Percentiles rank a stretch among this genome's conserved stretches.
phyloP scores from a whole-genome alignment of 2,797 vertebrate species.

The Lateolabrax maculatus region DNA sequence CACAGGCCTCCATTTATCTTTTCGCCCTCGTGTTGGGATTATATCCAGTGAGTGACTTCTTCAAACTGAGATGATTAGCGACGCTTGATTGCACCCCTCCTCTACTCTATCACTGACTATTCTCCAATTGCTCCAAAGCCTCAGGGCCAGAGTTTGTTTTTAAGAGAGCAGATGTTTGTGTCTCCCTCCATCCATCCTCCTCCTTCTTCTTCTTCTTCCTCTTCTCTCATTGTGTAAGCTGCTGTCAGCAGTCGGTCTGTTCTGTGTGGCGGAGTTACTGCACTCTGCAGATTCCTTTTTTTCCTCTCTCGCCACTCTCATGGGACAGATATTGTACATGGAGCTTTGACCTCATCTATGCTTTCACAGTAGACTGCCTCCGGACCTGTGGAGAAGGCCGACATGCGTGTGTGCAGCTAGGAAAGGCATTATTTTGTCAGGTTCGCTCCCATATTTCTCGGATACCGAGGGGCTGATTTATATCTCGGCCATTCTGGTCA shows the following conservation, averaged over 20 bases:
- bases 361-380: slow-evolving; percentile 8
- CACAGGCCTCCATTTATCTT: slow-evolving; percentile 33
- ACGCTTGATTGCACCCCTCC: slow-evolving; percentile 40
- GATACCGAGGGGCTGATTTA: slow-evolving; percentile 19
- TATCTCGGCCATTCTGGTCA: background rate
- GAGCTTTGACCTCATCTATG: slow-evolving; percentile 7
- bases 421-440: background rate
- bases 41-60: slow-evolving; percentile 53
- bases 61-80: slow-evolving; percentile 63
- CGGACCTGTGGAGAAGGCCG: slow-evolving; percentile 12
- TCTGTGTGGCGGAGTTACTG: slow-evolving; percentile 51
- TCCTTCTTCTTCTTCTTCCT: background rate
- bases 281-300: slow-evolving; percentile 16
- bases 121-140: slow-evolving; percentile 38
- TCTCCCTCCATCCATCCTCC: slow-evolving; percentile 34
- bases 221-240: slow-evolving; percentile 3
- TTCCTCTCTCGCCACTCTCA: slow-evolving; percentile 12
- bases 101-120: slow-evolving; percentile 16
- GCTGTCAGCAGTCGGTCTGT: slow-evolving; percentile 28
- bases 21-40: slow-evolving; percentile 33
- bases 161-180: slow-evolving; percentile 59
- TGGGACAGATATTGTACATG: slow-evolving; percentile 1
- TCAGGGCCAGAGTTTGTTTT: slow-evolving; percentile 49
- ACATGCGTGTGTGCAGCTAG: background rate
- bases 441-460: background rate